These are phyloP conservation scores for Spilosoma lubricipeda DNA, from an alignment of 2,888 invertebrate species.

Conservation along the genomic window DNA sequence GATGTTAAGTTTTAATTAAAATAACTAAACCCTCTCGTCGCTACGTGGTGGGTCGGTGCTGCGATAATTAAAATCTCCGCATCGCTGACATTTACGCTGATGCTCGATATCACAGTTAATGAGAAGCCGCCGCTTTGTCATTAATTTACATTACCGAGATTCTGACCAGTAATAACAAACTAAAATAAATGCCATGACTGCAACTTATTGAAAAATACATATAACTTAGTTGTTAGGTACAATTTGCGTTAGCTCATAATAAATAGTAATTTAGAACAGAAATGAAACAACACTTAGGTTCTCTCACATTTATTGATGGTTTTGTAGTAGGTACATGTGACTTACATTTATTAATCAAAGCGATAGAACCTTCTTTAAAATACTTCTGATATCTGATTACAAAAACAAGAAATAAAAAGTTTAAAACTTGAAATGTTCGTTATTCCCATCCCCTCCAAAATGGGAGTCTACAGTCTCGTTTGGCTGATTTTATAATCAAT, in stretches of 20 bases:
- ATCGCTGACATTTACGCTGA: conserved; percentile 82
- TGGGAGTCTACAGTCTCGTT: background rate
- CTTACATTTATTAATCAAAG: background rate
- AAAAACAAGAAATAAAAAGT: background rate
- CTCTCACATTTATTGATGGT: background rate
- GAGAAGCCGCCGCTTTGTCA: conserved; percentile 74
- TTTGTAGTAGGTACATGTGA: background rate
- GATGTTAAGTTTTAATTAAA: conserved; percentile 14
- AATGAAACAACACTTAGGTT: background rate
- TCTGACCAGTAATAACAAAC: conserved; percentile 39
- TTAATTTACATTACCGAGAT: conserved; percentile 71
- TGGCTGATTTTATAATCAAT: background rate
- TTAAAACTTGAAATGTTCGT: background rate
- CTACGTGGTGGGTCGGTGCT: conserved; percentile 72
- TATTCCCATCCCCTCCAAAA: background rate
- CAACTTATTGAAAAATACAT: background rate
- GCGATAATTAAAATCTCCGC: conserved; percentile 80
- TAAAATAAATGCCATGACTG: conserved; percentile 21
- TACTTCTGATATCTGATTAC: background rate
- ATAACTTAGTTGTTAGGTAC: no score
- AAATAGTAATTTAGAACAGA: background rate
- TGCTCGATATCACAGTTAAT: conserved; percentile 74
- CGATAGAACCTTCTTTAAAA: background rate
- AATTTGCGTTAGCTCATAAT: no score
- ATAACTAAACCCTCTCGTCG: conserved; percentile 33